A percentile compares a stretch with the other conserved stretches of the same genome.
phyloP scores from a whole-genome alignment of 92 coral and sea anemone species.

The Epizoanthus rinbou region DNA sequence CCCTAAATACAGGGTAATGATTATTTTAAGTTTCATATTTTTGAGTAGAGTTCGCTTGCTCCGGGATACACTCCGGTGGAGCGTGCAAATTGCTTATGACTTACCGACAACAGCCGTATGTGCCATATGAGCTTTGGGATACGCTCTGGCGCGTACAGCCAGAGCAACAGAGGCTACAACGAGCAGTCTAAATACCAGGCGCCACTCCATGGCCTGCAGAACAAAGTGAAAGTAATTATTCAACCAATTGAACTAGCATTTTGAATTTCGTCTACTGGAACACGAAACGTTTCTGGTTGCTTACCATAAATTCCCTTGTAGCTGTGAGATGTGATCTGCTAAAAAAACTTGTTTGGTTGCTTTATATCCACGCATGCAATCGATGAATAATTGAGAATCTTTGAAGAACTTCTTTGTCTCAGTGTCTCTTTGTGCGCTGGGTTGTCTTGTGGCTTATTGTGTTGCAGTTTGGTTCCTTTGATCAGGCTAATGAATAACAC shows the following conservation, averaged over 20 bases:
- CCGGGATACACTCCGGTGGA: neutral
- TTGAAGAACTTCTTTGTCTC: conserved; percentile 22
- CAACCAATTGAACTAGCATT: neutral
- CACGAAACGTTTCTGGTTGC: neutral
- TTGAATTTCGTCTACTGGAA: neutral
- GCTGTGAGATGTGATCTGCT: conserved; percentile 38
- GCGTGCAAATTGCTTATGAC: conserved; percentile 17
- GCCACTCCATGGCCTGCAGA: conserved; percentile 41
- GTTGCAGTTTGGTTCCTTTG: conserved; percentile 18
- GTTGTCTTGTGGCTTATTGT: conserved; percentile 38
- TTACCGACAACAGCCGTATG: conserved; percentile 37
- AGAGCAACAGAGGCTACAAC: conserved; percentile 9
- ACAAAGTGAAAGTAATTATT: neutral
- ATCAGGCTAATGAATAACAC: neutral
- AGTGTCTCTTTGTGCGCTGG: conserved; percentile 22
- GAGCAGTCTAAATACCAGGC: neutral
- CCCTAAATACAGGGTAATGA: too few species aligned
- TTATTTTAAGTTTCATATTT: too few species aligned
- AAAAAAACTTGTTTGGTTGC: neutral
- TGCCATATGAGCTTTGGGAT: conserved; percentile 10
- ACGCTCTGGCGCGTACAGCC: conserved; percentile 14
- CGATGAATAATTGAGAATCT: conserved; percentile 37
- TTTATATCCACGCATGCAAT: conserved; percentile 19
- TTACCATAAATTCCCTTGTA: conserved; percentile 22
- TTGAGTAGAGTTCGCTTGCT: too few species aligned